These are phyloP conservation scores for Tenrec ecaudatus DNA, from an alignment of 2,113 vertebrate genomes.

Conservation along the genomic window DNA sequence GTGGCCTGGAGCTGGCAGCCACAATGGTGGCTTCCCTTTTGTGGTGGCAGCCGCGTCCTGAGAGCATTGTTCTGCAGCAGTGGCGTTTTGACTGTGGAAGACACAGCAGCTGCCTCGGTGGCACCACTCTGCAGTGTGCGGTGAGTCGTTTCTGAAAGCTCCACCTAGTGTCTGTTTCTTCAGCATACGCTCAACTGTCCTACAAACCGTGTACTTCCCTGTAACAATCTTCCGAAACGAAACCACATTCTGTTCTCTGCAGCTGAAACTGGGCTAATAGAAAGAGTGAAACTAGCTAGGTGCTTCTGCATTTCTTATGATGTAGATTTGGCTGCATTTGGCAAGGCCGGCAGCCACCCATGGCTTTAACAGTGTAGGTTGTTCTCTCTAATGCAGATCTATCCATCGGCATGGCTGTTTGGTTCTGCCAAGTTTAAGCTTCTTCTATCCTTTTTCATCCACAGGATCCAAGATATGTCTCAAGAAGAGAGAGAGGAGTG, in stretches of 20 bases:
- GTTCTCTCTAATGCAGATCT: conserved; percentile 14
- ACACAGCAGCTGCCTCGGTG: conserved; percentile 13
- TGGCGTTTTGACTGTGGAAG: neutral
- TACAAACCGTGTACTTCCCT: neutral
- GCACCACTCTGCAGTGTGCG: conserved; percentile 48
- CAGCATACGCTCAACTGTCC: neutral
- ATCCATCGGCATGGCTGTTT: neutral
- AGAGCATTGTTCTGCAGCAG: neutral
- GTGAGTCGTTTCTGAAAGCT: conserved; percentile 68
- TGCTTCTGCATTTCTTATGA: neutral
- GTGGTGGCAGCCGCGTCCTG: neutral
- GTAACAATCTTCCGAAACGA: neutral
- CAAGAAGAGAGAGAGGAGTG: neutral
- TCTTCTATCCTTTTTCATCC: neutral
- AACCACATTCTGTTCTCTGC: conserved; percentile 12
- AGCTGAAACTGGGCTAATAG: neutral
- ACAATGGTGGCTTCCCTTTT: conserved; percentile 34
- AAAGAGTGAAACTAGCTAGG: conserved; percentile 18
- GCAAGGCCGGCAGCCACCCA: neutral
- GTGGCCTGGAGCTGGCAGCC: neutral
- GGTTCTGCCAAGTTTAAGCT: neutral
- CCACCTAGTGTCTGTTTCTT: conserved; percentile 41
- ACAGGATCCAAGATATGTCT: neutral
- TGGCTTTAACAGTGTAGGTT: conserved; percentile 23
- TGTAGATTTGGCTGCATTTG: neutral